These are phyloP conservation scores for Camponotus vicinus DNA, from an alignment of 1,140 invertebrate genomes.

Conservation along the genomic window DNA sequence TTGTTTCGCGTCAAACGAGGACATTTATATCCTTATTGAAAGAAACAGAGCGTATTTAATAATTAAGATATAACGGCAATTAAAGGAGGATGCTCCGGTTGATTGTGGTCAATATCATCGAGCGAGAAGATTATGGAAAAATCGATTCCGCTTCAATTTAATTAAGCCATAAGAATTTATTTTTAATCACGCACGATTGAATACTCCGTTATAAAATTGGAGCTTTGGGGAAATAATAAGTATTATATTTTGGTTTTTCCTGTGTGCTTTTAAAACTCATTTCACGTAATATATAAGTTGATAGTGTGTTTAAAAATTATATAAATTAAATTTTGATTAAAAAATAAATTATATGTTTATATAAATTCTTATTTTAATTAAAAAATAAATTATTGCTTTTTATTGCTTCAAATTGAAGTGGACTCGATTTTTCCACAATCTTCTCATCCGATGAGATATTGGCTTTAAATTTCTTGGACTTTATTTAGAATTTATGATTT, in stretches of 20 bases:
- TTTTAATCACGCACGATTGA: not conserved
- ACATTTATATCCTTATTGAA: not conserved
- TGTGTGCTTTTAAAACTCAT: not conserved
- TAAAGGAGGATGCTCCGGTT: not conserved
- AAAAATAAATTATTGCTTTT: not conserved
- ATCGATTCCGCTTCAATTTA: too few relatives aligned
- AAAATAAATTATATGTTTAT: not conserved
- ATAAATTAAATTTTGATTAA: slow-evolving; percentile 2
- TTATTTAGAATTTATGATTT: not conserved
- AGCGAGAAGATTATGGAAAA: too few relatives aligned
- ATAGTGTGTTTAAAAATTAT: not conserved
- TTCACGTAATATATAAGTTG: not conserved
- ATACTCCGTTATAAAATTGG: not conserved
- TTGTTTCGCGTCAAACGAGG: not conserved
- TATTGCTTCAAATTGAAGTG: not conserved
- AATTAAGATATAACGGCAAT: slow-evolving; percentile 20
- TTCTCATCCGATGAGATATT: not conserved
- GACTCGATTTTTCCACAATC: not conserved
- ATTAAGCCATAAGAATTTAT: too few relatives aligned
- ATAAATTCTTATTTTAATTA: too few relatives aligned
- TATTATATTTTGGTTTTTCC: not conserved
- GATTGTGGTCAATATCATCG: not conserved
- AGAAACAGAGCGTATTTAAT: not conserved
- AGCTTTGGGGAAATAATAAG: not conserved
- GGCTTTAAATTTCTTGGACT: not conserved